These are phyloP conservation scores for Pterostichus madidus DNA, from an alignment of 2,888 invertebrate species.

Conservation along the genomic window DNA sequence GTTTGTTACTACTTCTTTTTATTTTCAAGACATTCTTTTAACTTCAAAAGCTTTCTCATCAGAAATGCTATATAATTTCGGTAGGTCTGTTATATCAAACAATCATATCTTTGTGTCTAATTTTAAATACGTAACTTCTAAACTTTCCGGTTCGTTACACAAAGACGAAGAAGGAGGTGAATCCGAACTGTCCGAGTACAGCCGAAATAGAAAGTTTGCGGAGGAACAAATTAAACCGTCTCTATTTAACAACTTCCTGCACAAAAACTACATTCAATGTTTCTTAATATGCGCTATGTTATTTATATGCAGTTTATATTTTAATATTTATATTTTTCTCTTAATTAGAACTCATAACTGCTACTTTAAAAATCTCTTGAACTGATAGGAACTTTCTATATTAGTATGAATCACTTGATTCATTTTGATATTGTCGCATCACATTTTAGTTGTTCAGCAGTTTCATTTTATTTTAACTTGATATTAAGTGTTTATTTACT, in stretches of 20 bases:
- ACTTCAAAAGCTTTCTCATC: no score
- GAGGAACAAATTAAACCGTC: conserved; percentile 24
- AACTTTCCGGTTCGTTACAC: conserved; percentile 21
- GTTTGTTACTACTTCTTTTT: no score
- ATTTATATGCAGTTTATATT: conserved; percentile 24
- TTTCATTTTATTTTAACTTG: no score
- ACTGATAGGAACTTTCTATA: not conserved
- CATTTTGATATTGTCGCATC: no score
- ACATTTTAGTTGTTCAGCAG: no score
- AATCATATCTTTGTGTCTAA: conserved; percentile 26
- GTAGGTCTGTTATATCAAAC: conserved; percentile 2
- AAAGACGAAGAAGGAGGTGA: conserved; percentile 50
- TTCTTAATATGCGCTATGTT: conserved; percentile 22
- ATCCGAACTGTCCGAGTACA: conserved; percentile 24
- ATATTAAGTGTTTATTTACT: no score
- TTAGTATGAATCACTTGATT: not conserved
- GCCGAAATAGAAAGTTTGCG: conserved; percentile 42
- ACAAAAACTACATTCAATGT: conserved; percentile 19
- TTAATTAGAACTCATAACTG: not conserved
- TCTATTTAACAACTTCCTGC: conserved; percentile 19
- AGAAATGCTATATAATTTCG: not conserved
- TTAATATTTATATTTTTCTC: conserved; percentile 36
- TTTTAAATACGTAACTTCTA: conserved; percentile 30
- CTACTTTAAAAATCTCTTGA: not conserved
- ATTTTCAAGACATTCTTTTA: no score